Percentiles rank a stretch among this genome's conserved stretches.
These are phyloP conservation scores for Channallabes apus DNA, from an alignment of 2,797 vertebrate genomes.

Conservation along the genomic window DNA sequence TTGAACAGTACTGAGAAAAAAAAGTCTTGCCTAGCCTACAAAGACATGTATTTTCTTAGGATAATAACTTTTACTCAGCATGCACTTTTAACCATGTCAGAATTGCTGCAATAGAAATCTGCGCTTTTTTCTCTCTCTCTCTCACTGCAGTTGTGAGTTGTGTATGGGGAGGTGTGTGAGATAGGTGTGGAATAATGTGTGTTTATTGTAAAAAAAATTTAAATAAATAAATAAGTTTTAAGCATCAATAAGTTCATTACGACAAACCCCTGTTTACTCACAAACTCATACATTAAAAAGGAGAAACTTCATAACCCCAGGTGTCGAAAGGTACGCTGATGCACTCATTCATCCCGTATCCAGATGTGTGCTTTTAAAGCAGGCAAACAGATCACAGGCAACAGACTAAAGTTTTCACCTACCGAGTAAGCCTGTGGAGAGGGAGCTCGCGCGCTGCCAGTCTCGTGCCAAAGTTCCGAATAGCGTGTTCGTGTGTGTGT, in stretches of 20 bases:
- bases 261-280: too few relatives aligned
- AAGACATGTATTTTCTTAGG: background rate
- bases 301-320: background rate
- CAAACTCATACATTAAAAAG: background rate
- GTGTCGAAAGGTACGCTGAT: background rate
- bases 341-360: background rate
- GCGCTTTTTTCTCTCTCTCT: background rate
- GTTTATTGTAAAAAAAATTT: background rate
- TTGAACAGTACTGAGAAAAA: background rate
- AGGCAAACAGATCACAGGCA: background rate
- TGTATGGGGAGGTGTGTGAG: background rate
- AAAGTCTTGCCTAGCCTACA: background rate
- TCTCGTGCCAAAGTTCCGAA: background rate
- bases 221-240: background rate
- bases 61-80: background rate
- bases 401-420: constrained; percentile 3
- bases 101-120: background rate
- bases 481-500: background rate
- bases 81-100: background rate
- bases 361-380: background rate
- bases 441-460: constrained; percentile 11
- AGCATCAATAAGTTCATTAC: background rate
- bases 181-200: background rate
- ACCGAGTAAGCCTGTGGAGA: background rate
- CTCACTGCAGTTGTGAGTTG: background rate